phyloP scores from a whole-genome alignment of 2,797 vertebrate species.

The Champsocephalus esox region DNA sequence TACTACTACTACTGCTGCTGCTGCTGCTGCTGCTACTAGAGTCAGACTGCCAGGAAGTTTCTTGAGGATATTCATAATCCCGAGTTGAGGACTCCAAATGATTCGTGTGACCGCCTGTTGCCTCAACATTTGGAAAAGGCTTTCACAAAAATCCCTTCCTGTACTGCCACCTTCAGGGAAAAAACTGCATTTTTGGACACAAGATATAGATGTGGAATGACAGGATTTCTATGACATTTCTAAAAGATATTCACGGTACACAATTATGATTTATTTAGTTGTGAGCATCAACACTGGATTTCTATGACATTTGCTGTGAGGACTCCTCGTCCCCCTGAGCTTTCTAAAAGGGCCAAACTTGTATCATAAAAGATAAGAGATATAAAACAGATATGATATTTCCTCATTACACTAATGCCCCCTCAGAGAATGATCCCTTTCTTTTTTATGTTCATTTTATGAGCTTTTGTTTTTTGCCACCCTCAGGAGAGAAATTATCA shows the following conservation, averaged over 20 bases:
- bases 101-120: neutral
- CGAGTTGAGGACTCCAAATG: neutral
- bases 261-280: neutral
- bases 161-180: neutral
- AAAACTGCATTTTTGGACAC: neutral
- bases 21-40: neutral
- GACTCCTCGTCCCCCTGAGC: neutral
- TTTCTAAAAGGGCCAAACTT: neutral
- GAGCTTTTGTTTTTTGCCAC: neutral
- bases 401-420: neutral
- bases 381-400: neutral
- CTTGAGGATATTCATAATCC: neutral
- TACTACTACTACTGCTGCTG: too few species aligned
- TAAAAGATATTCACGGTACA: neutral
- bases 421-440: neutral
- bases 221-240: neutral
- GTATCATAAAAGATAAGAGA: neutral
- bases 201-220: neutral
- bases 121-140: neutral
- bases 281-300: neutral
- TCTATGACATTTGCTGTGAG: neutral
- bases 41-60: neutral
- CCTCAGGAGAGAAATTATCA: neutral
- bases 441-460: neutral
- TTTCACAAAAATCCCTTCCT: neutral